Evolutionary conservation across 2,113 vertebrate genomes (phyloP).

Genomic region (Sinocyclocheilus rhinocerous): DNA sequence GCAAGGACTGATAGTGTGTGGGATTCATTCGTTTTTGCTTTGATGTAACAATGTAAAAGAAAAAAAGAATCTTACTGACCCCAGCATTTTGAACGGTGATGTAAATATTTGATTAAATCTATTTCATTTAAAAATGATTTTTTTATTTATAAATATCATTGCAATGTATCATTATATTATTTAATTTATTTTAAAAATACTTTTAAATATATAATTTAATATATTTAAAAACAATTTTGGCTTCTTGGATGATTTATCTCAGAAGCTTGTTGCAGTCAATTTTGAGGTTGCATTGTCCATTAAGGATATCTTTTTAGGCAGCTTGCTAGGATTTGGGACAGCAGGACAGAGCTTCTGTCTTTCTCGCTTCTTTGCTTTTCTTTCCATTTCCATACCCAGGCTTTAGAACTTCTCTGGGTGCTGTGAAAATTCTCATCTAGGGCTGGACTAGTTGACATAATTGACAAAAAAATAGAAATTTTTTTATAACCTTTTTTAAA

Average conservation of each 20-base stretch:
- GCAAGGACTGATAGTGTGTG: too few species aligned
- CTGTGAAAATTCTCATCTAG: conserved; percentile 6
- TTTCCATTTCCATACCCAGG: background rate
- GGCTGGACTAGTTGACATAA: too few species aligned
- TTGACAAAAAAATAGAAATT: too few species aligned
- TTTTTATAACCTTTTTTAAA: too few species aligned
- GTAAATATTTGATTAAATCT: background rate
- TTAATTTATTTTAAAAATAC: too few species aligned
- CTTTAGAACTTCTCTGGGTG: background rate
- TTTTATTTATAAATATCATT: background rate
- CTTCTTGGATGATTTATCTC: background rate
- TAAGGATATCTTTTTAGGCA: background rate
- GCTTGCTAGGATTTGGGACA: background rate
- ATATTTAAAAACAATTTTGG: background rate
- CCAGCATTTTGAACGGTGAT: too few species aligned
- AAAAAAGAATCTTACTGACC: too few species aligned
- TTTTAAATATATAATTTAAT: background rate
- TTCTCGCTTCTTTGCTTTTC: background rate
- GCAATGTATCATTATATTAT: background rate
- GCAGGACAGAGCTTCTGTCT: background rate
- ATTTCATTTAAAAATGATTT: background rate
- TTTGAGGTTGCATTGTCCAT: background rate
- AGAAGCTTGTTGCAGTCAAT: background rate
- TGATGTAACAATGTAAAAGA: too few species aligned
- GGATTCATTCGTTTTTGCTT: too few species aligned